phyloP scores from a whole-genome alignment of 1,140 invertebrate genomes.

The Drosophila athabasca region DNA sequence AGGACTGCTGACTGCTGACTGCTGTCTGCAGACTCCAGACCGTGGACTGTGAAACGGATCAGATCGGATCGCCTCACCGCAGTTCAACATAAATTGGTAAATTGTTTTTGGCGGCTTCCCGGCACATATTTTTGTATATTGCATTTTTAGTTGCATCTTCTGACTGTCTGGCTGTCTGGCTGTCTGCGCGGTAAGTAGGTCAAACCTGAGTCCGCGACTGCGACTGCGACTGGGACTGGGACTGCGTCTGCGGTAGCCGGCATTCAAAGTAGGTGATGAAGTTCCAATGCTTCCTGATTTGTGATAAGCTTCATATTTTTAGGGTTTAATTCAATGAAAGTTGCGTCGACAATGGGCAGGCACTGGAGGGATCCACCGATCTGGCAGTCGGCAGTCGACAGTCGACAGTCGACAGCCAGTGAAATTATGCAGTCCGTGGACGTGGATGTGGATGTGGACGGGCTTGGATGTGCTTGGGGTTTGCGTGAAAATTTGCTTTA shows the following conservation, averaged over 20 bases:
- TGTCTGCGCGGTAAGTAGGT: slow-evolving; percentile 36
- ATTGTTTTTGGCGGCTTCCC: slow-evolving; percentile 81
- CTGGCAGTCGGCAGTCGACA: slow-evolving; percentile 42
- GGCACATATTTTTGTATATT: slow-evolving; percentile 71
- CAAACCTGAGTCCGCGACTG: slow-evolving; percentile 29
- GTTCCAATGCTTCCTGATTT: slow-evolving; percentile 79
- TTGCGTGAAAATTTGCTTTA: slow-evolving; percentile 69
- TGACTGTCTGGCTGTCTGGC: neutral
- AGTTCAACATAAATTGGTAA: slow-evolving; percentile 82
- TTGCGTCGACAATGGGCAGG: slow-evolving; percentile 67
- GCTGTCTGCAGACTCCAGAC: slow-evolving; percentile 4
- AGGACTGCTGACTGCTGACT: slow-evolving; percentile 21
- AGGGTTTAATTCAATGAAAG: slow-evolving; percentile 82
- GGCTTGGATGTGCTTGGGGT: slow-evolving; percentile 15
- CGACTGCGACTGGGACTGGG: slow-evolving; percentile 3
- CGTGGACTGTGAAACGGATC: slow-evolving; percentile 22
- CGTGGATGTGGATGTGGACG: slow-evolving; percentile 3
- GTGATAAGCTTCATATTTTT: slow-evolving; percentile 83
- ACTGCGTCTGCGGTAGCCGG: slow-evolving; percentile 70
- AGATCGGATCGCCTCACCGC: slow-evolving; percentile 36
- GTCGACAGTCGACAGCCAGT: slow-evolving; percentile 61
- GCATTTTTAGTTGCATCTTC: slow-evolving; percentile 64
- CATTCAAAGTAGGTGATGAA: slow-evolving; percentile 83
- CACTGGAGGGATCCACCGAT: slow-evolving; percentile 13
- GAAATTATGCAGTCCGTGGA: slow-evolving; percentile 70